Conservation (phyloP, 2,888 invertebrate species). For the Gerosis bhagava region DNA sequence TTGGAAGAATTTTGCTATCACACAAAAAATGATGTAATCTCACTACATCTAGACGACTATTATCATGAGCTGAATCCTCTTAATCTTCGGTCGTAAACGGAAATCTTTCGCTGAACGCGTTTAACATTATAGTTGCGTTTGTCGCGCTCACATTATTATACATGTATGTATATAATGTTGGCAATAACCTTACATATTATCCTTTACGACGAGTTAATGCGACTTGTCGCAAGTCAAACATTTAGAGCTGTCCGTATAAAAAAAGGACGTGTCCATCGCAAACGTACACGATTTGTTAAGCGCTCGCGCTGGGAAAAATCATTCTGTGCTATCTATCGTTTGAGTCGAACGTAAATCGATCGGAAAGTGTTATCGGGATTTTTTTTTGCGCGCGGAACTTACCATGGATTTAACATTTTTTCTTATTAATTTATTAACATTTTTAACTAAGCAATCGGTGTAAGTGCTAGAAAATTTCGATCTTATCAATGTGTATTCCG, state of each 20-base stretch:
- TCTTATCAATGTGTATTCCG: constrained; percentile 43
- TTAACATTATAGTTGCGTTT: constrained; percentile 63
- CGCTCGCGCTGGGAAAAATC: constrained; percentile 66
- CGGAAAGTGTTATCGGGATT: constrained; percentile 53
- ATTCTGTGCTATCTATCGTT: constrained; percentile 64
- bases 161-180: constrained; percentile 57
- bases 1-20: constrained; percentile 35
- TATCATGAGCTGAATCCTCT: constrained; percentile 70
- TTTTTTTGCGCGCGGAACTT: too few species aligned
- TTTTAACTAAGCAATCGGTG: too few species aligned
- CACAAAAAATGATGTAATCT: constrained; percentile 61
- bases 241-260: constrained; percentile 72
- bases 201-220: constrained; percentile 76
- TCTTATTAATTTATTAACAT: too few species aligned
- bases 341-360: constrained; percentile 61
- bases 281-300: constrained; percentile 56
- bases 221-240: constrained; percentile 70
- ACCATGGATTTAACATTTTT: too few species aligned
- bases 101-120: constrained; percentile 68
- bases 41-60: constrained; percentile 46
- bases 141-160: constrained; percentile 42
- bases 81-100: constrained; percentile 75
- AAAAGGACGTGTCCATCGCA: constrained; percentile 64
- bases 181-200: constrained; percentile 78
- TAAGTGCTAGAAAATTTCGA: too few species aligned